Evolutionary conservation across 1,140 invertebrate species (phyloP).

Genomic region (Drosophila prosaltans): DNA sequence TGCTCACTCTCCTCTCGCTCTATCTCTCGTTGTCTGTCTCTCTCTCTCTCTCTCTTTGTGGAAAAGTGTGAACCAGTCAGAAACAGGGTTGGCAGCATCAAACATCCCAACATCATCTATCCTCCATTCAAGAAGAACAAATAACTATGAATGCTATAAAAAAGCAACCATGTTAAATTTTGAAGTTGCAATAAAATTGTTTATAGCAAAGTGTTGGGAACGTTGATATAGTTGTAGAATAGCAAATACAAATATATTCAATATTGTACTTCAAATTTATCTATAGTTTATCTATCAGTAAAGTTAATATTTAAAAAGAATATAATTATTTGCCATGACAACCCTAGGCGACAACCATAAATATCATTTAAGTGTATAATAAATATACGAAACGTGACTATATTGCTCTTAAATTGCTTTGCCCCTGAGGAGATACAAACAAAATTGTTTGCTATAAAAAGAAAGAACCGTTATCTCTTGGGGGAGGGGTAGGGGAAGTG

Average conservation of each 20-base stretch:
- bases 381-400: too few relatives aligned
- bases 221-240: too few relatives aligned
- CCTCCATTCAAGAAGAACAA: conserved; percentile 32
- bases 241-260: too few relatives aligned
- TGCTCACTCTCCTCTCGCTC: conserved; percentile 16
- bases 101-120: conserved; percentile 39
- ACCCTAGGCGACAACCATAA: background rate
- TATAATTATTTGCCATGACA: background rate
- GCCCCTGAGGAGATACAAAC: background rate
- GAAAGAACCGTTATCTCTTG: background rate
- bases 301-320: too few relatives aligned
- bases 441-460: conserved; percentile 10
- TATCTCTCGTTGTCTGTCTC: background rate
- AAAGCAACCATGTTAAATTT: conserved; percentile 37
- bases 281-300: too few relatives aligned
- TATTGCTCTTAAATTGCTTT: too few relatives aligned
- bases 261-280: too few relatives aligned
- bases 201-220: conserved; percentile 32
- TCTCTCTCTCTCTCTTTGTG: conserved; percentile 15
- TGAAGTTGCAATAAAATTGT: conserved; percentile 50
- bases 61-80: conserved; percentile 57
- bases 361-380: too few relatives aligned
- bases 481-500: too few relatives aligned
- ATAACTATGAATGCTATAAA: conserved; percentile 18
- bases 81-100: conserved; percentile 66